Evolutionary conservation across 2,113 vertebrate genomes (phyloP).

Genomic region (Ursus arctos): DNA sequence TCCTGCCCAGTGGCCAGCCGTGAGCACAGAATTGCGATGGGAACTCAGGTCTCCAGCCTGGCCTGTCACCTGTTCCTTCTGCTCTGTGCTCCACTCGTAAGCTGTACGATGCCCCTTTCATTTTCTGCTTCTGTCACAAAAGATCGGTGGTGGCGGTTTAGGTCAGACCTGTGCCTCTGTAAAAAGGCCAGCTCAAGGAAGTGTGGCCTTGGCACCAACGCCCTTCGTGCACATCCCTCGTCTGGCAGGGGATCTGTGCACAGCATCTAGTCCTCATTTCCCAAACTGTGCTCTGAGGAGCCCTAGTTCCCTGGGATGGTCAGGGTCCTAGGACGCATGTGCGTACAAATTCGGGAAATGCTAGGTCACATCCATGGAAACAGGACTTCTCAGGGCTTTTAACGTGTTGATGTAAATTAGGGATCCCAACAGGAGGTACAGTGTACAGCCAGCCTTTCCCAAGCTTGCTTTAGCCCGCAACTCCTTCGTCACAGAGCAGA

Average conservation of each 20-base stretch:
- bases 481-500: neutral
- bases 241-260: neutral
- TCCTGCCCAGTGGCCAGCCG: neutral
- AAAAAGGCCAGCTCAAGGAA: neutral
- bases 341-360: neutral
- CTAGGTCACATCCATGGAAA: neutral
- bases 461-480: neutral
- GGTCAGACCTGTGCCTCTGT: neutral
- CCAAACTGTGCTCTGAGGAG: neutral
- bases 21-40: neutral
- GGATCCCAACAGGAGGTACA: neutral
- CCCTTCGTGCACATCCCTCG: neutral
- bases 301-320: neutral
- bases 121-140: conserved; percentile 31
- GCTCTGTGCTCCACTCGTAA: neutral
- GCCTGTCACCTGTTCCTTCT: neutral
- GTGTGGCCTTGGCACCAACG: neutral
- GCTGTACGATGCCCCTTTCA: neutral
- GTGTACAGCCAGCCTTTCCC: neutral
- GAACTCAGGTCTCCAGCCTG: neutral
- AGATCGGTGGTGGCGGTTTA: neutral
- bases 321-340: neutral
- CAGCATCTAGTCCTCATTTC: neutral
- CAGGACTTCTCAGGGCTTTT: neutral
- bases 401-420: neutral